Evolutionary conservation across 2,797 vertebrate genomes (phyloP), one percentile per base, ranked within the genome.

Genomic region (Lycodopsis pacificus): DNA sequence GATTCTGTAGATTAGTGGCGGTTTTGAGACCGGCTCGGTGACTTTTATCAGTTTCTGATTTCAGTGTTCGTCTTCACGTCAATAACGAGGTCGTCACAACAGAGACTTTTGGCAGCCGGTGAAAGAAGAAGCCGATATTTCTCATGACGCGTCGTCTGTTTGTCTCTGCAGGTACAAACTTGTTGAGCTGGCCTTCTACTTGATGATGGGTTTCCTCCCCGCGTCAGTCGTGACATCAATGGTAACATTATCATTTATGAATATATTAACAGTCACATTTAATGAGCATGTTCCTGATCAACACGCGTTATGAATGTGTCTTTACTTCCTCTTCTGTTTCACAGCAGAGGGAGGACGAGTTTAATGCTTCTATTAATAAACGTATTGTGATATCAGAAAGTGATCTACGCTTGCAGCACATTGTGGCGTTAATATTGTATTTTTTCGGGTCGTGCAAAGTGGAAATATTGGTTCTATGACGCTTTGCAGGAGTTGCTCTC

Each of bases 121-220:
- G 48, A 36, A 27, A 40, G 40, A n/a, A 9, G 30, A 32, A 32
- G 30, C 30, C 6, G 30, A 32, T 32, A 32, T 32, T 32, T 32
- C 30, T 5, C 30, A 32, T 32, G 65, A 32, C 38, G 0, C 2
- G 20, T 53, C 65, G 7, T 49, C 8, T 71, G 20, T 73, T 32
- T 87, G 61, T 86, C 61, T 71, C 30, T 3, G 0, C 88, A 99
- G 98, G 94, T 98, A 99, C 90, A 99, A 99, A 94, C 90, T 99
- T n/a, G 95, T 99, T 20, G 98, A 99, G 85, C 96, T 99, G 88
- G 95, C 97, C 91, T 99, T 98, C 94, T 99, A 99, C 87, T 89
- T 99, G 94, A 96, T 96, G 0, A 99, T 99, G 98, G 98, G 98
- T 49, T 99, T 99, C 91, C 96, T 97, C 84, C 98, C 98, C 32